Percentiles rank a stretch among this genome's conserved stretches.
These are phyloP conservation scores for Cryptosula pallasiana DNA, from an alignment of 2,888 invertebrate species.

Conservation along the genomic window DNA sequence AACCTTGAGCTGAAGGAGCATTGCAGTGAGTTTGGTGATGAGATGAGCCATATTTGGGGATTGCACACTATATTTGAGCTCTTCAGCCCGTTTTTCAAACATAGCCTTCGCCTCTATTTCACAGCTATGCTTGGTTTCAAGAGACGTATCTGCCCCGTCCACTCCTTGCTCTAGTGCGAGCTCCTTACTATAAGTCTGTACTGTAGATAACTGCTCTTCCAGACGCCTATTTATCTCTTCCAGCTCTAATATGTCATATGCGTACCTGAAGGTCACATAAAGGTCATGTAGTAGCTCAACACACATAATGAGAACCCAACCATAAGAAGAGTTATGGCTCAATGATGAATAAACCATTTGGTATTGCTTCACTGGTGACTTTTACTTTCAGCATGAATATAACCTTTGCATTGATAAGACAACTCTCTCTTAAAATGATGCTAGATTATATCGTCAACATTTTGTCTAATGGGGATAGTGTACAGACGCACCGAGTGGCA, in stretches of 20 bases:
- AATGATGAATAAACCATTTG: no score
- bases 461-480: no score
- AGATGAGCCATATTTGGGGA: constrained; percentile 62
- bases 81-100: neutral
- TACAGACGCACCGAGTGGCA: no score
- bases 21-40: constrained; percentile 79
- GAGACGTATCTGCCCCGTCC: neutral
- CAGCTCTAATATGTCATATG: constrained; percentile 68
- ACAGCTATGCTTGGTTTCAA: neutral
- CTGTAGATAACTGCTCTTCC: constrained; percentile 75
- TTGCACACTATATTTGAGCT: constrained; percentile 3
- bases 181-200: constrained; percentile 58
- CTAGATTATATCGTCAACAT: no score
- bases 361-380: no score
- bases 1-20: constrained; percentile 80
- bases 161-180: neutral
- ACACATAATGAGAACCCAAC: no score
- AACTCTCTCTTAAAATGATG: no score
- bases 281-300: no score
- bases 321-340: no score
- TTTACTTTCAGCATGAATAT: no score
- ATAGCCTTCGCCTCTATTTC: neutral
- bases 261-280: no score
- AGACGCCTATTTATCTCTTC: constrained; percentile 86
- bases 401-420: no score